Evolutionary conservation across 2,888 invertebrate species (phyloP).

Genomic region (Heliothis peltigera): DNA sequence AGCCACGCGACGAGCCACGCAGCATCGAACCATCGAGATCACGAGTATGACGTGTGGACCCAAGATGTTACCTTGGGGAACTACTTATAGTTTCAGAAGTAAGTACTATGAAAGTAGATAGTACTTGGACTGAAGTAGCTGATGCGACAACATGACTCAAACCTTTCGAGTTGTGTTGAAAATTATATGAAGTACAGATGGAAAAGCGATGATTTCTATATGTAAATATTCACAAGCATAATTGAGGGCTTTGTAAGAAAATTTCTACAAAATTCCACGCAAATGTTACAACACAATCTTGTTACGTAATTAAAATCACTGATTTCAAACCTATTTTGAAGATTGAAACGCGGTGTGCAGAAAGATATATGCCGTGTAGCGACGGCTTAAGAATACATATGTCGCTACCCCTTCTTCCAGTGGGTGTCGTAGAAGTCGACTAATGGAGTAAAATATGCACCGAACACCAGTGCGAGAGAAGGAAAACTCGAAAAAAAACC

Average conservation of each 20-base stretch:
- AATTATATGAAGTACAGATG: not conserved
- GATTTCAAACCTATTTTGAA: not conserved
- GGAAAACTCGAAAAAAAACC: too few relatives aligned
- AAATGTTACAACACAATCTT: not conserved
- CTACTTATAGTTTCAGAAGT: conserved; percentile 1
- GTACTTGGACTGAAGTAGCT: not conserved
- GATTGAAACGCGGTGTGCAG: not conserved
- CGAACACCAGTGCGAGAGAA: too few relatives aligned
- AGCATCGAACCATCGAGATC: conserved; percentile 34
- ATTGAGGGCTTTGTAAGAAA: conserved; percentile 6
- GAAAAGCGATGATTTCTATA: conserved; percentile 9
- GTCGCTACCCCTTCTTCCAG: too few relatives aligned
- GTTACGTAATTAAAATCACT: not conserved
- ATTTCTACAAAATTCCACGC: conserved; percentile 20
- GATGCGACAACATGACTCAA: not conserved
- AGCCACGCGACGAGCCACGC: conserved; percentile 39
- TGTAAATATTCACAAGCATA: conserved; percentile 5
- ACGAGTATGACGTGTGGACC: conserved; percentile 34
- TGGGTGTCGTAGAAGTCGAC: too few relatives aligned
- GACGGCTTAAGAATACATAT: too few relatives aligned
- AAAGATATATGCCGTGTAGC: too few relatives aligned
- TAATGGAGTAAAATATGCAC: too few relatives aligned
- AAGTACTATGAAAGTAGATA: conserved; percentile 2
- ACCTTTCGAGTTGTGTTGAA: conserved; percentile 5
- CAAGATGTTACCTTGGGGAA: conserved; percentile 31